Base-by-base conservation (phyloP, 2,888 invertebrate genomes). In the Sialis lutaria region DNA sequence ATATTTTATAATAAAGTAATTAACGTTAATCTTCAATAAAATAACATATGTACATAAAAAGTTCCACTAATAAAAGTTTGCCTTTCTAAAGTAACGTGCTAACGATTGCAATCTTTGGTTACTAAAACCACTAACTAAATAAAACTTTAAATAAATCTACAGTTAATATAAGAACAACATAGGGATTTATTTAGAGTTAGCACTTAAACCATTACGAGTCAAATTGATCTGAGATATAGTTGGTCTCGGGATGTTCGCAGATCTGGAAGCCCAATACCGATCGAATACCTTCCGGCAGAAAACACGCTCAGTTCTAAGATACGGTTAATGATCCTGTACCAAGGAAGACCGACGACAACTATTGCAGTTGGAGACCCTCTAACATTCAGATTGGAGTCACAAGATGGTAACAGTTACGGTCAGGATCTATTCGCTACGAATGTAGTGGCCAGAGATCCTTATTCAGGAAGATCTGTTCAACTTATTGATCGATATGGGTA, bases 351-450 rank as follows among this genome's bases (percentile, higher is more conserved):
- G 1, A 92, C 91, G 0, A 91, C 90, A 1, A 91, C 90, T 1
- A 91, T 92, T 42, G 91, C 91, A 6, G 91, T 92, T 3, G 91
- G 91, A 1, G 91, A 92, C 65, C 90, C 90, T 0, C 62, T 92
- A 6, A 90, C 90, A 6, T 90, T 92, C 70, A 75, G 87, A 51
- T 64, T 92, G 44, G 91, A 91, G 67, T 81, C 90, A 1, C 85
- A 89, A 64, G 88, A 89, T 56, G 89, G 90, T 51, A 86, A 86
- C 57, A 88, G 85, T 59, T 88, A 89, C 55, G 80, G 80, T 1
- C 83, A 83, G 0, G 91, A 92, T 57, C 90, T 92, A 53, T 92
- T 92, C 60, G 91, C 91, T 1, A 90, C 89, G 0, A 90, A 91
- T 63, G 91, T 92, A 2, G 83, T 91, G 8, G 91, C 91, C 1